Percentiles rank a stretch among this genome's conserved stretches.
Conservation (phyloP, 2,888 invertebrate genomes). For the Arctia plantaginis region DNA sequence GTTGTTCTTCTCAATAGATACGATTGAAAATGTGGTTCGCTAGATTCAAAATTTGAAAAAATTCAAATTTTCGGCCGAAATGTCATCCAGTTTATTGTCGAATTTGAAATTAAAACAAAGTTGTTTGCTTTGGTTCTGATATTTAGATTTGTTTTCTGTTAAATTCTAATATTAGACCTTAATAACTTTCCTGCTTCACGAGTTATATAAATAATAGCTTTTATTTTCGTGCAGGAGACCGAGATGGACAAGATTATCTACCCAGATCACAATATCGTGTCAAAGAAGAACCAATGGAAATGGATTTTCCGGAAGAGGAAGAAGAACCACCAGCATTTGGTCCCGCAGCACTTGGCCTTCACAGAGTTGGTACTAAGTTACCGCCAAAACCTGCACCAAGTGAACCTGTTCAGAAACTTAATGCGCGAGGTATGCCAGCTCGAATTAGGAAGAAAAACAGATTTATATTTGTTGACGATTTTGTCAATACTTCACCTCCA, state of each 20-base stretch:
- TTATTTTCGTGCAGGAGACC: constrained; percentile 66
- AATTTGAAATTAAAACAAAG: constrained; percentile 56
- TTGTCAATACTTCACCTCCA: constrained; percentile 92
- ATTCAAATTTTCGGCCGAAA: constrained; percentile 80
- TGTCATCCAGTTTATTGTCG: constrained; percentile 69
- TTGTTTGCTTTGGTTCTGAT: constrained; percentile 20
- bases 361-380: constrained; percentile 92
- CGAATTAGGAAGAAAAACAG: constrained; percentile 95
- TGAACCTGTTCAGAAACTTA: constrained; percentile 92
- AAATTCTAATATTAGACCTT: constrained; percentile 1
- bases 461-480: constrained; percentile 95
- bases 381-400: constrained; percentile 90
- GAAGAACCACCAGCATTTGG: constrained; percentile 91
- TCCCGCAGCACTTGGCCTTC: constrained; percentile 92
- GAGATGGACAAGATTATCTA: constrained; percentile 67
- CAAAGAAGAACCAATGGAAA: constrained; percentile 88
- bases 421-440: constrained; percentile 96
- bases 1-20: constrained; percentile 34
- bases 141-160: constrained; percentile 9
- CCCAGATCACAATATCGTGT: constrained; percentile 71
- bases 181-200: constrained; percentile 25
- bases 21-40: constrained; percentile 60
- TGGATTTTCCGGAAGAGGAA: constrained; percentile 89
- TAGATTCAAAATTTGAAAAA: constrained; percentile 86
- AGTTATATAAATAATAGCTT: constrained; percentile 34